Percentiles rank a stretch among this genome's conserved stretches.
Evolutionary conservation across 2,888 invertebrate genomes (phyloP).

Genomic region (Drosophila acutilabella): DNA sequence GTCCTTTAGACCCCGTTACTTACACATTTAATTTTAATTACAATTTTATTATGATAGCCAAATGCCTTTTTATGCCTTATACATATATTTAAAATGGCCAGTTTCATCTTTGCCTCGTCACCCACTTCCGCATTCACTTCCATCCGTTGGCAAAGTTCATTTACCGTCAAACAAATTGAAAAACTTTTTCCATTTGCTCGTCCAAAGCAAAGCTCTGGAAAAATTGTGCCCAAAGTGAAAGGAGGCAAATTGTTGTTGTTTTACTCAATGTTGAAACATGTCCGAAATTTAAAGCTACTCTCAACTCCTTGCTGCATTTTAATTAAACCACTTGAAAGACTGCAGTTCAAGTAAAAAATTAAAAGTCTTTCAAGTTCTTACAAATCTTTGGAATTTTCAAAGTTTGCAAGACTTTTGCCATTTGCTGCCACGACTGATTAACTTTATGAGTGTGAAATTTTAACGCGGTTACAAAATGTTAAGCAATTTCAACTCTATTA

Average conservation of each 20-base stretch:
- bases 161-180: conserved; percentile 78
- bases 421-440: conserved; percentile 23
- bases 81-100: conserved; percentile 67
- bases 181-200: conserved; percentile 76
- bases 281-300: conserved; percentile 48
- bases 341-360: conserved; percentile 31
- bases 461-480: background rate
- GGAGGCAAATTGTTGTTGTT: conserved; percentile 52
- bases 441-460: conserved; percentile 18
- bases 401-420: conserved; percentile 2
- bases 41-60: conserved; percentile 72
- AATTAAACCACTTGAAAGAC: conserved; percentile 62
- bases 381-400: conserved; percentile 12
- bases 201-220: conserved; percentile 53
- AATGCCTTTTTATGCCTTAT: conserved; percentile 63
- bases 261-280: conserved; percentile 48
- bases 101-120: conserved; percentile 29
- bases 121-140: conserved; percentile 13
- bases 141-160: conserved; percentile 60
- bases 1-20: conserved; percentile 34
- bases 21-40: conserved; percentile 70
- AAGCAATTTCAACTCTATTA: background rate
- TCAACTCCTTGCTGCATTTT: conserved; percentile 62
- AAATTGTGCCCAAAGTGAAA: conserved; percentile 50
- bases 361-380: conserved; percentile 27